Base-by-base conservation (phyloP, 1,140 invertebrate species). In the Bombus polaris region DNA sequence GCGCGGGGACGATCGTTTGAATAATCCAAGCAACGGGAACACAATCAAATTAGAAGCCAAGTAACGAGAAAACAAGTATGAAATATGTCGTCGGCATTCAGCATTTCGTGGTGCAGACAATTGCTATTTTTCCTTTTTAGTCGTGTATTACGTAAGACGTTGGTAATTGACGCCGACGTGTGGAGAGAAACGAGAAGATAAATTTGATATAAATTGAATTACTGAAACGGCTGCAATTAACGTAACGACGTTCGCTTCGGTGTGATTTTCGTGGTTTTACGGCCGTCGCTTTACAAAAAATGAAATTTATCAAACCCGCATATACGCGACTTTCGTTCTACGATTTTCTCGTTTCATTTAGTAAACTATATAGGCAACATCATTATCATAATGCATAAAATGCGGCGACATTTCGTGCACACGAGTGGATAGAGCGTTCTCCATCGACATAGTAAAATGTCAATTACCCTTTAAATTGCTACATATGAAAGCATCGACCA, bases 371-470 rank as follows among this genome's bases (percentile, higher is more conserved):
- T n/a, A 6, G 22, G 37, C 47, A 4, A 39, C n/a, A 9, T 59
- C 53, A 57, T 79, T 79, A 47, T n/a, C 22, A 79, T 66, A 79
- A 79, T 44, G 39, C 32, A 57, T 25, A 65, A 35, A 39, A 66
- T 35, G n/a, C 47, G n/a, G 2, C n/a, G 25, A 59, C 18, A 53
- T 66, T n/a, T 35, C 44, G 18, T 66, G 59, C 37, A n/a, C 59
- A 62, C 59, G 59, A n/a, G 28, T 53, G 6, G 47, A 53, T 53
- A 53, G 47, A 53, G 47, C 13, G 12, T n/a, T 62, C 59, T 28
- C 28, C 59, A 62, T 62, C 59, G 59, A 62, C 12, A 25, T 62
- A 13, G 59, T n/a, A 62, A 62, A 62, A 62, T n/a, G 59, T 62
- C 59, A 62, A 62, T 62, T 62, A 62, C 59, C 12, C 28, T 62